phyloP scores from a whole-genome alignment of 53 echinoderm and acorn worm species.

The Echinometra lucunter region DNA sequence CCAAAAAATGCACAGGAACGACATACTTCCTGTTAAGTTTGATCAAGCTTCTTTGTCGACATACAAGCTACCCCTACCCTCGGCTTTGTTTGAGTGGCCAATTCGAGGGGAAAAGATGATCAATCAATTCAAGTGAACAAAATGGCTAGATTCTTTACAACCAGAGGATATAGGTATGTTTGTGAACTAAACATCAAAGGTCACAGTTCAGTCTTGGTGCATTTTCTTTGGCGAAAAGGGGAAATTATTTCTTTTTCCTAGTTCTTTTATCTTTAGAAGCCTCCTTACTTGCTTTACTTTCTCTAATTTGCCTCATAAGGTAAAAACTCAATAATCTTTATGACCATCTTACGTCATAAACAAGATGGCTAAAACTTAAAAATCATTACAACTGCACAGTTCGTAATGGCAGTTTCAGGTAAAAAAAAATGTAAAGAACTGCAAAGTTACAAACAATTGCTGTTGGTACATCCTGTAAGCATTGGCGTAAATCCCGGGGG shows the following conservation, averaged over 20 bases:
- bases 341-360: no score
- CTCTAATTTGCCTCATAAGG: no score
- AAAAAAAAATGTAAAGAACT: no score
- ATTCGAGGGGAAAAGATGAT: slow-evolving; percentile 20
- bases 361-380: no score
- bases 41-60: background rate
- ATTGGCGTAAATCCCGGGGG: no score
- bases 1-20: background rate
- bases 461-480: no score
- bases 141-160: background rate
- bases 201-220: background rate
- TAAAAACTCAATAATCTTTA: no score
- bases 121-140: slow-evolving; percentile 25
- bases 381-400: no score
- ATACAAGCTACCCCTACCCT: background rate
- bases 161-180: slow-evolving; percentile 14
- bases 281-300: no score
- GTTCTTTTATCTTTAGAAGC: background rate
- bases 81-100: slow-evolving; percentile 33
- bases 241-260: background rate
- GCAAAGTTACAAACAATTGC: no score
- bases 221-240: background rate
- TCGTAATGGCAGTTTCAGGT: no score
- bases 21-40: background rate
- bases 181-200: slow-evolving; percentile 17